These are phyloP conservation scores for Passer montanus DNA, from an alignment of 2,113 vertebrate species.

Conservation along the genomic window DNA sequence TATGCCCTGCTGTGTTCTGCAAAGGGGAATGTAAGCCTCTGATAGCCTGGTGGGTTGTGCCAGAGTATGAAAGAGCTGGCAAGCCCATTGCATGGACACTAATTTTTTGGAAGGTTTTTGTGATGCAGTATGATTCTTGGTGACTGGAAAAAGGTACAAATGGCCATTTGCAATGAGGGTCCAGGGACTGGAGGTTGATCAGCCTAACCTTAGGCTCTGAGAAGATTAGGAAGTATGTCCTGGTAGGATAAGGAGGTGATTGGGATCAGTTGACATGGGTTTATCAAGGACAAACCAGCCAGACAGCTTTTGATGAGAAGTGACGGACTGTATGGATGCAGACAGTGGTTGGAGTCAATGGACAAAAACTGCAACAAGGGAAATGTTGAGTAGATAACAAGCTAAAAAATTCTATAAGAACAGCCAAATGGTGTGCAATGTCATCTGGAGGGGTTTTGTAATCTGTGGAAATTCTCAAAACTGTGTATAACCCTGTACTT, in stretches of 20 bases:
- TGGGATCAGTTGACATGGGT: not conserved
- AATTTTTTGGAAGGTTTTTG: not conserved
- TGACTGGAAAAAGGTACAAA: not conserved
- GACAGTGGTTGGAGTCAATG: not conserved
- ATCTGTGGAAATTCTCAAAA: not conserved
- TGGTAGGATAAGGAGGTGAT: not conserved
- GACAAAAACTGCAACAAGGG: not conserved
- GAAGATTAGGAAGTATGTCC: not conserved
- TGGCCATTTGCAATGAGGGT: not conserved
- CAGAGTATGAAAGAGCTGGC: not conserved
- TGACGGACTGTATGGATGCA: not conserved
- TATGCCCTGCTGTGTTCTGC: not conserved
- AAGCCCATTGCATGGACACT: not conserved
- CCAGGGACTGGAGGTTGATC: not conserved
- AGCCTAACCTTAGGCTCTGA: not conserved
- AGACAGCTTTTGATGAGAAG: not conserved
- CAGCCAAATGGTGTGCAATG: not conserved
- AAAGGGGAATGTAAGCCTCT: not conserved
- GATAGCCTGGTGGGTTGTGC: not conserved
- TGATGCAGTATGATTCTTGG: not conserved
- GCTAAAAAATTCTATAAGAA: not conserved
- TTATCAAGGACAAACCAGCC: not conserved
- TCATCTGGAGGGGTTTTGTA: not conserved
- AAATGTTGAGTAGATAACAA: not conserved
- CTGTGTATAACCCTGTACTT: not conserved